Conservation (phyloP, 2,888 invertebrate species). For the Frankliniella intonsa region DNA sequence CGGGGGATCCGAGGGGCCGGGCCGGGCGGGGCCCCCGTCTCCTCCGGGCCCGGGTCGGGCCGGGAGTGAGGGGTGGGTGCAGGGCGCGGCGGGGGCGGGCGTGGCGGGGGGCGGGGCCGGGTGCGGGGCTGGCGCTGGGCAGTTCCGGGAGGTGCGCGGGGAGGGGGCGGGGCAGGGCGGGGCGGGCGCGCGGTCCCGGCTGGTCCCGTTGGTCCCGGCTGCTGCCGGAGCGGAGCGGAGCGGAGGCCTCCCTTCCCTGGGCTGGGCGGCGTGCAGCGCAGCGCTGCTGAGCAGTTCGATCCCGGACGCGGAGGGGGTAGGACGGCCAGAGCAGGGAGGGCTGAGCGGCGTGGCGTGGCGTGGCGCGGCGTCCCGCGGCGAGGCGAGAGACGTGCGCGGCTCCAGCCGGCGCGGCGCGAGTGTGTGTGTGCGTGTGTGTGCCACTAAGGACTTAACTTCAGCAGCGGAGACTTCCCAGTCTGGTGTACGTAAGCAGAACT, state of each 20-base stretch:
- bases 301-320: background rate
- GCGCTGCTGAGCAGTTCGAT: constrained; percentile 26
- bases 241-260: no score
- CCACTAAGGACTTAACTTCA: no score
- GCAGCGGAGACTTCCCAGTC: no score
- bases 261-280: constrained; percentile 1
- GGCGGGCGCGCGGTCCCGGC: background rate
- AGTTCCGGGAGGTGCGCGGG: background rate
- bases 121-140: background rate
- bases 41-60: background rate
- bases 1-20: background rate
- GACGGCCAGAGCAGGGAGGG: no score
- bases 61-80: background rate
- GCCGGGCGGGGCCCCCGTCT: background rate
- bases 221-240: background rate
- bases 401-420: no score
- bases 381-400: background rate
- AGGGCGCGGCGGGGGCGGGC: background rate
- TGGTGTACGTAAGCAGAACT: no score
- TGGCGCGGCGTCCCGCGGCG: background rate
- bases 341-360: background rate
- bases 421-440: no score
- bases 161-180: background rate
- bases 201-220: background rate
- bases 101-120: background rate